phyloP scores from a whole-genome alignment of 2,888 invertebrate genomes.

The Rhodophaea formosa region DNA sequence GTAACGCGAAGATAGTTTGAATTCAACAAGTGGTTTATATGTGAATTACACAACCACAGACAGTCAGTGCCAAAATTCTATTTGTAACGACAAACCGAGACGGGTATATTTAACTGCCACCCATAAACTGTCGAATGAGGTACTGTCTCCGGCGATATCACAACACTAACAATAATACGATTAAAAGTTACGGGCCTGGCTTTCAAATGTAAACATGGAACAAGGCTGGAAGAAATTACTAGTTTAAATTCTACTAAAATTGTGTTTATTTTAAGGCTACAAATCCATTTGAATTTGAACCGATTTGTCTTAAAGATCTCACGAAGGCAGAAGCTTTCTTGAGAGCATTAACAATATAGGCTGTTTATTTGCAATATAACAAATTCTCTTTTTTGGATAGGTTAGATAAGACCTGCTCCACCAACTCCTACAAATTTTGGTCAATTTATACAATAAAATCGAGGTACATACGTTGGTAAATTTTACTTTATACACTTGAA shows the following conservation, averaged over 20 bases:
- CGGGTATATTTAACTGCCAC: slow-evolving; percentile 78
- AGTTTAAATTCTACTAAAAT: slow-evolving; percentile 2
- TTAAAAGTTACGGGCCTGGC: slow-evolving; percentile 4
- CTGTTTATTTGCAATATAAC: too few relatives aligned
- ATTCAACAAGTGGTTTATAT: slow-evolving; percentile 74
- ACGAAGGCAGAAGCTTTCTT: too few relatives aligned
- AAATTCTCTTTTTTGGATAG: too few relatives aligned
- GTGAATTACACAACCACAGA: slow-evolving; percentile 78
- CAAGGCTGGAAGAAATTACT: slow-evolving; percentile 24
- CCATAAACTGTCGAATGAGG: slow-evolving; percentile 77
- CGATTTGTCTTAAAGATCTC: too few relatives aligned
- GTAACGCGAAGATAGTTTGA: slow-evolving; percentile 57
- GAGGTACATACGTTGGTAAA: too few relatives aligned
- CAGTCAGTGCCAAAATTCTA: slow-evolving; percentile 80
- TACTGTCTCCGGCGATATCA: slow-evolving; percentile 57
- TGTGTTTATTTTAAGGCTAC: too few relatives aligned
- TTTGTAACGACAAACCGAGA: slow-evolving; percentile 78
- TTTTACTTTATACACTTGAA: too few relatives aligned
- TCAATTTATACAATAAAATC: too few relatives aligned
- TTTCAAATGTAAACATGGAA: slow-evolving; percentile 2
- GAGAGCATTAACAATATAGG: too few relatives aligned
- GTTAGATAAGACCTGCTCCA: too few relatives aligned
- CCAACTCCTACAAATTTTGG: too few relatives aligned
- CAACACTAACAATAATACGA: slow-evolving; percentile 19
- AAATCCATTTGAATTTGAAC: too few relatives aligned